Percentiles rank a stretch among this genome's conserved stretches.
Evolutionary conservation across 2,113 vertebrate genomes (phyloP).

Genomic region (Ictidomys tridecemlineatus): DNA sequence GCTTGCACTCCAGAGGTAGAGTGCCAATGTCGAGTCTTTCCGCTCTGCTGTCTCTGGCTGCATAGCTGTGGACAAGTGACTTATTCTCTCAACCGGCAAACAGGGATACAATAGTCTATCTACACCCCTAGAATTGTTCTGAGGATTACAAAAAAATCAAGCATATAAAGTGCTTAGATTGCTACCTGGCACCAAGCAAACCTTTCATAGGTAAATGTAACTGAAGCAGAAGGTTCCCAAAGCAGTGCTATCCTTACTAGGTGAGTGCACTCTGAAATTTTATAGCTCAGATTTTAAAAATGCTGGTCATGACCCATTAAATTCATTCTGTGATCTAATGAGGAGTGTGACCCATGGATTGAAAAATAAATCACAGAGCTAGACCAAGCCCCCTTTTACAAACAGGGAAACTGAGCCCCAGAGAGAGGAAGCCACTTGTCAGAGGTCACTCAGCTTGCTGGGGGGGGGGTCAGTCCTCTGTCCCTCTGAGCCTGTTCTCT

Average conservation of each 20-base stretch:
- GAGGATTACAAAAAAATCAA: neutral
- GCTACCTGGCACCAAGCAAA: neutral
- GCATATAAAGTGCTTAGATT: neutral
- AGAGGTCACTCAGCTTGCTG: neutral
- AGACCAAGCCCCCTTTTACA: neutral
- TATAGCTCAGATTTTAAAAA: neutral
- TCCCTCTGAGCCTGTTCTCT: neutral
- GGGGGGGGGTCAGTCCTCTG: too few species aligned
- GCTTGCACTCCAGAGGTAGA: neutral
- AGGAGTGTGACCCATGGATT: neutral
- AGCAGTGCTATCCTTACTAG: neutral
- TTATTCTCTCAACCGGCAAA: neutral
- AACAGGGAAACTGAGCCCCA: constrained; percentile 7
- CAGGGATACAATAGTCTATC: neutral
- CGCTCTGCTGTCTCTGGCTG: neutral
- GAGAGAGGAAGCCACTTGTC: neutral
- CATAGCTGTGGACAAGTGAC: neutral
- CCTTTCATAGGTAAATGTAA: neutral
- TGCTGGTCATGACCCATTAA: neutral
- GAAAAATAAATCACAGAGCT: neutral
- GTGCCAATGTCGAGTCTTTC: neutral
- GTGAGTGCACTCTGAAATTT: neutral
- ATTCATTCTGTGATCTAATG: neutral
- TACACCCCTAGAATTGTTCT: neutral
- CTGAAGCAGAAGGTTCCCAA: neutral